Evolutionary conservation across 2,888 invertebrate species (phyloP).

Genomic region (Tetheella fluctuosa): DNA sequence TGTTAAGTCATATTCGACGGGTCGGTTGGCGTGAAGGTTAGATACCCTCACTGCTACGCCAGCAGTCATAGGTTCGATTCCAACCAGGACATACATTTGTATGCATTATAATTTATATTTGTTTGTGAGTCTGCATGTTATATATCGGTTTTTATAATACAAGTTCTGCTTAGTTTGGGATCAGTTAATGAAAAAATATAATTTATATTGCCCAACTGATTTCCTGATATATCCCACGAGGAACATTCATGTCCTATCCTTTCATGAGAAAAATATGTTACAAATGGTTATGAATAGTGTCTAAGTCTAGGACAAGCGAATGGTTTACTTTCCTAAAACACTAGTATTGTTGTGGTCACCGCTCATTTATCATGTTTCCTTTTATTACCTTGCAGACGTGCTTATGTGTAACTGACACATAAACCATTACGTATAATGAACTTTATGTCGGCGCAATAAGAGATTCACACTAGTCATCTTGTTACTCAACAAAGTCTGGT

Average conservation of each 20-base stretch:
- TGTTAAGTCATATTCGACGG: too few relatives aligned
- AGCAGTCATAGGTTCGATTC: too few relatives aligned
- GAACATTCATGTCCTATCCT: neutral
- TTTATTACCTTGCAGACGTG: conserved; percentile 34
- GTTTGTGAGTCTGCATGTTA: too few relatives aligned
- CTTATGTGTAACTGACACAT: conserved; percentile 30
- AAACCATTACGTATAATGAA: conserved; percentile 40
- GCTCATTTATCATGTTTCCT: conserved; percentile 49
- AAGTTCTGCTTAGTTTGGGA: too few relatives aligned
- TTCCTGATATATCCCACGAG: too few relatives aligned
- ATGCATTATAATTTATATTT: too few relatives aligned
- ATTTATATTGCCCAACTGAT: neutral
- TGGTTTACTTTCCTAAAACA: conserved; percentile 35
- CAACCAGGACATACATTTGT: too few relatives aligned
- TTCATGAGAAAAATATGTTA: neutral
- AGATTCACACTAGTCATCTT: conserved; percentile 38
- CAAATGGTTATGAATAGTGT: neutral
- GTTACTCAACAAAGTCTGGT: conserved; percentile 41
- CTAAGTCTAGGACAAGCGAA: conserved; percentile 5
- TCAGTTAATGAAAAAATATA: too few relatives aligned
- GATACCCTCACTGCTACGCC: too few relatives aligned
- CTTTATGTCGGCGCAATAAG: conserved; percentile 46
- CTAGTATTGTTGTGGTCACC: conserved; percentile 30
- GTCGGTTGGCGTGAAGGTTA: too few relatives aligned
- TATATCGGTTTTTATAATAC: too few relatives aligned